phyloP scores from a whole-genome alignment of 2,113 vertebrate genomes.

The Callocephalon fimbriatum region DNA sequence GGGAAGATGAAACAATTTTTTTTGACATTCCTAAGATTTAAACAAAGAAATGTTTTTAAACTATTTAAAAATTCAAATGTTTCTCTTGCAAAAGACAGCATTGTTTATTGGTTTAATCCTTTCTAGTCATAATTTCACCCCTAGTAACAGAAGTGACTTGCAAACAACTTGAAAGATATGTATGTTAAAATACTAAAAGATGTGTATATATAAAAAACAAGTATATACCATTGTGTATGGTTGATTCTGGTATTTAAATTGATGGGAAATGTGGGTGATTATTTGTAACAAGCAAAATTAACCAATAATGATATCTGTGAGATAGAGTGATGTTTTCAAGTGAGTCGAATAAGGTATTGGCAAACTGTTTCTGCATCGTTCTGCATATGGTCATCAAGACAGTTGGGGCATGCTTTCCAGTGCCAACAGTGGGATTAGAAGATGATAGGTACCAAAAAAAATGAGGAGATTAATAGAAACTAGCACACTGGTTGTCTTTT shows the following conservation, averaged over 20 bases:
- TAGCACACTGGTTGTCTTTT: background rate
- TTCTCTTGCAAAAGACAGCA: background rate
- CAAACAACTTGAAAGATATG: background rate
- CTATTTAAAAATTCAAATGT: background rate
- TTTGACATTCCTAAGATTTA: background rate
- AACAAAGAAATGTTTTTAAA: background rate
- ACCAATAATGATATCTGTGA: background rate
- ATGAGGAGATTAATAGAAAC: background rate
- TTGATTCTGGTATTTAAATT: background rate
- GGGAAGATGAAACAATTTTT: background rate
- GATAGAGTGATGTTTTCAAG: background rate
- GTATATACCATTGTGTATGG: background rate
- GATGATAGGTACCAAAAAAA: background rate
- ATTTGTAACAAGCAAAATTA: background rate
- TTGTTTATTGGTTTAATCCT: background rate
- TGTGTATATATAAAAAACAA: background rate
- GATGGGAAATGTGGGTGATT: background rate
- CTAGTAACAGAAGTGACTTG: background rate
- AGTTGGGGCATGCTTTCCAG: background rate
- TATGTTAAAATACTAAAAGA: background rate
- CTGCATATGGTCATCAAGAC: constrained; percentile 14
- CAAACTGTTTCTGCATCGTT: constrained; percentile 18
- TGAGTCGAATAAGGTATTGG: background rate
- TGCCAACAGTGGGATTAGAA: constrained; percentile 17
- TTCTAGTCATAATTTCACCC: background rate